Base-by-base conservation (phyloP, 2,113 vertebrate genomes). In the Columba livia region DNA sequence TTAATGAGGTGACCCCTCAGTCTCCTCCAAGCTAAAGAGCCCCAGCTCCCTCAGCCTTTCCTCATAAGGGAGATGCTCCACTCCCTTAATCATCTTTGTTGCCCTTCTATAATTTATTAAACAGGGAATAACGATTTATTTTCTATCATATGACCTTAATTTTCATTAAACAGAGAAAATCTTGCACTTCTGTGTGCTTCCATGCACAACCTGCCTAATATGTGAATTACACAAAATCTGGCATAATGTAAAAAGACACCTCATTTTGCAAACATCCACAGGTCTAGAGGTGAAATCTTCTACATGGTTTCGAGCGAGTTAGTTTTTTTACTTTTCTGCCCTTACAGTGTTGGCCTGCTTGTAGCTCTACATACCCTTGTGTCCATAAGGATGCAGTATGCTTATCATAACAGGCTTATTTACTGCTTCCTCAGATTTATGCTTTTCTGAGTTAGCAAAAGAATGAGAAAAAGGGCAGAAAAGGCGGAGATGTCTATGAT, bases 181-280 rank as follows among this genome's bases (percentile, higher is more conserved):
- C 12, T 8, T 2, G 1, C 20, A 44, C 40, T 77, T 84, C 13
- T 3, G 3, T 15, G 12, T 34, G 17, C 15, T 83, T 93, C 42
- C 0, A 0, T 60, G 62, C 34, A 47, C 25, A 62, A 42, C 13
- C 24, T 61, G 7, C 26, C 20, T 54, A 28, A 32, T 56, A 53
- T 2, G 18, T 62, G 36, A 91, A n/a, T 71, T 36, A 47, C 23
- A 44, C 79, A 56, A 74, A 88, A 79, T 23, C 36, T 80, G 54
- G n/a, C 25, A 3, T 42, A 31, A 65, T 77, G 83, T 11, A 10
- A 79, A 80, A 88, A 65, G 23, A 26, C 66, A 50, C 7, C 29
- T 86, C 4, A 26, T 78, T 83, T 86, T 95, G 50, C 65, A 92
- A 77, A 57, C 28, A 65, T 61, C 34, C 50, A 29, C 24, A 61